phyloP scores from a whole-genome alignment of 2,797 vertebrate genomes.

The Bradypodion ventrale region DNA sequence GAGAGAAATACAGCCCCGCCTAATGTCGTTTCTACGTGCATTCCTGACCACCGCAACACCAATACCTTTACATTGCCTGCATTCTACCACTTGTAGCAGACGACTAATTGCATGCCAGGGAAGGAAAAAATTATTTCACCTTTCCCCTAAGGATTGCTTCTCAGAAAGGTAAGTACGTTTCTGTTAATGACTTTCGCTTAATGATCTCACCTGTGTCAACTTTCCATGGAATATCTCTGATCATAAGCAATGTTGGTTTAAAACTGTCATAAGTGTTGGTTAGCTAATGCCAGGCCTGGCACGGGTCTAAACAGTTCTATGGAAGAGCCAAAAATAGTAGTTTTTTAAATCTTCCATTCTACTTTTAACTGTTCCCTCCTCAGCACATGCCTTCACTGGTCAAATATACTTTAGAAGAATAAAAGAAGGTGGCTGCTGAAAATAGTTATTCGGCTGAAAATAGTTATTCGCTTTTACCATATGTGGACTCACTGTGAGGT shows the following conservation, averaged over 20 bases:
- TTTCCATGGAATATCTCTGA: accelerated
- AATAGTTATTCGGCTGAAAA: not conserved
- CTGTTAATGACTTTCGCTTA: conserved; percentile 1
- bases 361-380: not conserved
- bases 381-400: too few relatives aligned
- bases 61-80: conserved; percentile 28
- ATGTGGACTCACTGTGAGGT: not conserved
- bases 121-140: conserved; percentile 35
- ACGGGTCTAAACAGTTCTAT: not conserved
- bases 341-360: not conserved
- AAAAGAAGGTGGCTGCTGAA: not conserved
- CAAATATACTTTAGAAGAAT: not conserved
- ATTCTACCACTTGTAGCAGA: conserved; percentile 10
- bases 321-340: not conserved
- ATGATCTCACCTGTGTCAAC: not conserved
- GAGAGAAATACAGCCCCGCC: conserved; percentile 62
- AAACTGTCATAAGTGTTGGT: not conserved
- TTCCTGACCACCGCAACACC: conserved; percentile 19
- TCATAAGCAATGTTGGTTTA: not conserved
- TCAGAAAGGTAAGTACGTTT: conserved; percentile 65
- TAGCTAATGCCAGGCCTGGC: not conserved
- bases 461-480: not conserved
- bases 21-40: conserved; percentile 45
- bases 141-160: conserved; percentile 10
- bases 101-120: not conserved